Percentiles rank a stretch among this genome's conserved stretches.
These are phyloP conservation scores for Drosophila fungiperda DNA, from an alignment of 2,888 invertebrate genomes.

Conservation along the genomic window DNA sequence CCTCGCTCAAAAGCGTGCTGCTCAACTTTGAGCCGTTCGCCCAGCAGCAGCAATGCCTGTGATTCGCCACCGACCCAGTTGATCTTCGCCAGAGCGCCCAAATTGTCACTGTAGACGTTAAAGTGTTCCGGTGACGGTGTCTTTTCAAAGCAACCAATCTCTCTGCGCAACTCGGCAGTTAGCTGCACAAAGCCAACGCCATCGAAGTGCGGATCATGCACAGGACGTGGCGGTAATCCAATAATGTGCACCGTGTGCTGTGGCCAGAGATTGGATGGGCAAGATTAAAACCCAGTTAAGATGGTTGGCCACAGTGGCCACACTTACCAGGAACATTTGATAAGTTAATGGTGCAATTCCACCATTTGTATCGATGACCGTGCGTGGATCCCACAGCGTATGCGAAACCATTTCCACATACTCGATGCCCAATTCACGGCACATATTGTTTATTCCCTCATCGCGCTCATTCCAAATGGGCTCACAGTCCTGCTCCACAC, in stretches of 20 bases:
- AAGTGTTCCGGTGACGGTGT: slow-evolving; percentile 88
- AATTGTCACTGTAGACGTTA: slow-evolving; percentile 86
- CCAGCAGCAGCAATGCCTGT: slow-evolving; percentile 87
- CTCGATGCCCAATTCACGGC: slow-evolving; percentile 86
- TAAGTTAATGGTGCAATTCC: slow-evolving; percentile 90
- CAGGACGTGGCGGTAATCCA: slow-evolving; percentile 88
- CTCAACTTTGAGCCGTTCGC: slow-evolving; percentile 87
- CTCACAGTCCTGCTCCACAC: slow-evolving; percentile 90
- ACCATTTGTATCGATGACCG: slow-evolving; percentile 89
- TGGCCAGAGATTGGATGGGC: background rate
- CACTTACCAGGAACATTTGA: slow-evolving; percentile 88
- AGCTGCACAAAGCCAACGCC: slow-evolving; percentile 86
- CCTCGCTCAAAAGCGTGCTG: slow-evolving; percentile 86
- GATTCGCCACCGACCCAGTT: slow-evolving; percentile 90
- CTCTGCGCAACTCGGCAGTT: slow-evolving; percentile 85
- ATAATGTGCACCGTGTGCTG: slow-evolving; percentile 88
- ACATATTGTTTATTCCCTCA: slow-evolving; percentile 86
- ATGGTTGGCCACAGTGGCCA: background rate
- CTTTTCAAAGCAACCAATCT: slow-evolving; percentile 86
- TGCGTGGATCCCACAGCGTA: slow-evolving; percentile 90
- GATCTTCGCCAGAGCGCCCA: slow-evolving; percentile 82
- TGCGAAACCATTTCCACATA: slow-evolving; percentile 89
- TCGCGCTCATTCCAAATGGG: slow-evolving; percentile 89
- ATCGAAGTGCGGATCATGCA: slow-evolving; percentile 84
- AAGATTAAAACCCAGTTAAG: background rate